Evolutionary conservation across 37 sponge, comb jelly and placozoan species (phyloP), one percentile per base, ranked within the genome.

Genomic region (Agelas oroides): DNA sequence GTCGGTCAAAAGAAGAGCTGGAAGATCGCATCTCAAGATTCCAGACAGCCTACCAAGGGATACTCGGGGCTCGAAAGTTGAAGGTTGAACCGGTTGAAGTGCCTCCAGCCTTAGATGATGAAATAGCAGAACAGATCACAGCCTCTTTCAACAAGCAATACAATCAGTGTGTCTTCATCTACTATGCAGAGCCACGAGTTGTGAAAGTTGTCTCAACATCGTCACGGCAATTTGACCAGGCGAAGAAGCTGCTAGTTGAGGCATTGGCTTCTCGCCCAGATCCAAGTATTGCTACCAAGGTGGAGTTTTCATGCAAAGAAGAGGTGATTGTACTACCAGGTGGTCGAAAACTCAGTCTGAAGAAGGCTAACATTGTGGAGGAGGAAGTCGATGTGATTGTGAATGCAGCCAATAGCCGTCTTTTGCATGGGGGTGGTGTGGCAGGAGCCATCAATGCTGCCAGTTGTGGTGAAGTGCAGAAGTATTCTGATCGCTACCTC

Each of bases 381-480:
- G 90, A 93, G 35, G 21, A 93, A 18, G 87, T 77, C 6, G 81
- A 73, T 41, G 76, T 74, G 2, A 89, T 93, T 36, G 94, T 93
- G 24, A 93, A 89, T 78, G 90, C 94, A 39, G 94, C 94, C 5
- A 93, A 93, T 77, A 58, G 36, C 6, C 30, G 36, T n/a, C 78
- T 93, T 1, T 32, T 56, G 30, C 94, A 89, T 54, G 75, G 46
- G n/a, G 90, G 82, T 46, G 94, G 94, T 25, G 90, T 93, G 8
- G 94, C 94, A 14, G 67, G 31, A 34, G 94, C 94, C 31, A 77
- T 93, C 3, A 58, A 78, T 71, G 46, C 38, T 33, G 90, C 90
- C 21, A 85, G 93, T 60, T 24, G 65, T 33, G 71, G 73, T 34
- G 73, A 46, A 53, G 65, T 92, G 55, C 86, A 88, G 65, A 67